Conservation (phyloP, 2,888 invertebrate genomes). For the Sturmia bella region DNA sequence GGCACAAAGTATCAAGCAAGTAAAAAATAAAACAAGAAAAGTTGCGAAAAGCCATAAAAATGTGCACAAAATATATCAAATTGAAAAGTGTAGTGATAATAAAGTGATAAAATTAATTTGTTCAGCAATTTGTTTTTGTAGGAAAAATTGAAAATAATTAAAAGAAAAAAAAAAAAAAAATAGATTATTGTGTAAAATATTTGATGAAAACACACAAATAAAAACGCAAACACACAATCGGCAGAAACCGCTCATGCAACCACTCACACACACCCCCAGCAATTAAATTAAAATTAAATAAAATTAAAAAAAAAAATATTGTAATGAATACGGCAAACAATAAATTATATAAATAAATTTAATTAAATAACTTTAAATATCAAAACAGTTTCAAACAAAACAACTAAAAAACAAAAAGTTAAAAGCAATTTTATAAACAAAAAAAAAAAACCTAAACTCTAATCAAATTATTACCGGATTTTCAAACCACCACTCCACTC, state of each 20-base stretch:
- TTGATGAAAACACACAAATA: neutral
- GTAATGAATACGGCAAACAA: neutral
- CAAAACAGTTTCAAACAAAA: neutral
- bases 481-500: neutral
- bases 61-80: no score
- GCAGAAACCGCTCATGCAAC: slow-evolving; percentile 15
- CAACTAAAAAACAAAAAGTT: neutral
- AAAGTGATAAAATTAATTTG: no score
- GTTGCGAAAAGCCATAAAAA: no score
- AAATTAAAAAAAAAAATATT: neutral
- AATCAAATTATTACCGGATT: no score
- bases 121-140: no score
- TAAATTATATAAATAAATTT: neutral
- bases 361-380: neutral
- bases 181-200: neutral
- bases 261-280: neutral
- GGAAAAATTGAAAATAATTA: neutral
- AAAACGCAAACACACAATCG: slow-evolving; percentile 30
- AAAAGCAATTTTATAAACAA: neutral
- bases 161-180: neutral
- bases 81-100: no score
- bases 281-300: neutral
- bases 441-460: neutral
- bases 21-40: no score
- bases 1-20: no score